A percentile compares a stretch with the other conserved stretches of the same genome.
Evolutionary conservation across 2,113 vertebrate genomes (phyloP).

Genomic region (Corynorhinus townsendii): DNA sequence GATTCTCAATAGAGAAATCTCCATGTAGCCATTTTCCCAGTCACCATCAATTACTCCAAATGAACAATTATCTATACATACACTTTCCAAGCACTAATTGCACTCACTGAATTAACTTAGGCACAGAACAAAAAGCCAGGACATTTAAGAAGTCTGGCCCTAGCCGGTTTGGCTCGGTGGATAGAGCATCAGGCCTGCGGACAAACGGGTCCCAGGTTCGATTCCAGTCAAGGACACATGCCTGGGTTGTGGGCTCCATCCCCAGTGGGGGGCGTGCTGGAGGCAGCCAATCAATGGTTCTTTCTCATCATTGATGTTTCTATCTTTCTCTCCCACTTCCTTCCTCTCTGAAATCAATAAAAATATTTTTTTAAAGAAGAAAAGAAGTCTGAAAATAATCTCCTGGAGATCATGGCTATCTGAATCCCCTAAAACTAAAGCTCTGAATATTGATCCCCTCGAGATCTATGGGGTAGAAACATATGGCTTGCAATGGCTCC

Average conservation of each 20-base stretch:
- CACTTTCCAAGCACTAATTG: neutral
- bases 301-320: too few relatives aligned
- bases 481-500: neutral
- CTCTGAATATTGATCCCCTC: neutral
- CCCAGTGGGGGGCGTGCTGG: too few relatives aligned
- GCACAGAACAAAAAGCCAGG: neutral
- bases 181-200: too few relatives aligned
- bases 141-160: neutral
- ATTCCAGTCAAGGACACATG: too few relatives aligned
- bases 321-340: too few relatives aligned
- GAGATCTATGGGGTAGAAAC: neutral
- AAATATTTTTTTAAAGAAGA: neutral
- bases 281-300: too few relatives aligned
- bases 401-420: neutral
- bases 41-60: neutral
- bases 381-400: constrained; percentile 16
- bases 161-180: too few relatives aligned
- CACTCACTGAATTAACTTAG: neutral
- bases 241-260: too few relatives aligned
- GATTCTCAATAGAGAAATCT: neutral
- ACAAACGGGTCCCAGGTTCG: too few relatives aligned
- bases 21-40: neutral
- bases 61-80: neutral
- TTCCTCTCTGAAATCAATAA: too few relatives aligned
- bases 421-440: neutral